Conservation (phyloP, 1,140 invertebrate genomes). For the Scaptodrosophila lebanonensis region DNA sequence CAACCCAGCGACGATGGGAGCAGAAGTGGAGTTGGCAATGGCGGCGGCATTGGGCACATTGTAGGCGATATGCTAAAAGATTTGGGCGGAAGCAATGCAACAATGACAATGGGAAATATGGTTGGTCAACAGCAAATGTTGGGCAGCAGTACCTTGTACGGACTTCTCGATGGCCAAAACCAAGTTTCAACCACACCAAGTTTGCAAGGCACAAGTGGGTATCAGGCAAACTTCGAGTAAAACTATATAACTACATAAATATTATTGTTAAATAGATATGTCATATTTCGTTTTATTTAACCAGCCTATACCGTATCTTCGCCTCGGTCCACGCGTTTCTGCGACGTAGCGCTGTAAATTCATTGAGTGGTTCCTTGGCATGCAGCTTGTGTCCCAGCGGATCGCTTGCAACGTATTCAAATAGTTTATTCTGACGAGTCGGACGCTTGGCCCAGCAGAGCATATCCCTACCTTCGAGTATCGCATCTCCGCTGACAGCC, state of each 20-base stretch:
- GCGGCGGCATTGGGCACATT: constrained; percentile 41
- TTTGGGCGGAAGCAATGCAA: constrained; percentile 43
- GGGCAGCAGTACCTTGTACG: constrained; percentile 20
- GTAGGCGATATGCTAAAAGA: constrained; percentile 56
- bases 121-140: constrained; percentile 36
- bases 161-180: constrained; percentile 38
- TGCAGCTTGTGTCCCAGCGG: constrained; percentile 13
- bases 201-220: constrained; percentile 1
- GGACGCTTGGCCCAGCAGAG: constrained; percentile 18
- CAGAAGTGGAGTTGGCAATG: constrained; percentile 53
- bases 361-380: constrained; percentile 31
- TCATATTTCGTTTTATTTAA: no score
- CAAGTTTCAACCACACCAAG: neutral
- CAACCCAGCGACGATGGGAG: constrained; percentile 15
- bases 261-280: no score
- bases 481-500: constrained; percentile 25
- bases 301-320: no score
- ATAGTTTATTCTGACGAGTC: constrained; percentile 23
- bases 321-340: constrained; percentile 47
- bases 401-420: constrained; percentile 28
- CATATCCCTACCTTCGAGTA: constrained; percentile 30
- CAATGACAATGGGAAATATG: constrained; percentile 6
- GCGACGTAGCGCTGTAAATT: constrained; percentile 31
- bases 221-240: constrained; percentile 9
- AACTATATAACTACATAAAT: no score